Conservation (phyloP, 2,888 invertebrate species). For the Euphydryas editha region DNA sequence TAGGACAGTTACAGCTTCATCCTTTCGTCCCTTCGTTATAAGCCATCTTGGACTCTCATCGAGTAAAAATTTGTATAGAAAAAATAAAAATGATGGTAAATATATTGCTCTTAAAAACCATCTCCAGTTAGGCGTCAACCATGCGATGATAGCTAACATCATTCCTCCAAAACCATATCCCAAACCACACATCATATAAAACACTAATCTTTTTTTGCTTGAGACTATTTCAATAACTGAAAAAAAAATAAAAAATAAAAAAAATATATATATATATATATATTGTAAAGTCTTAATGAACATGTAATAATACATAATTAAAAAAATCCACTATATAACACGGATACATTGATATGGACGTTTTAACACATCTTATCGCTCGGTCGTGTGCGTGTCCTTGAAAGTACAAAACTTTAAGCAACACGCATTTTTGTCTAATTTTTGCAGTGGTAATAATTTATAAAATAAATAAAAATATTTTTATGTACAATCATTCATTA, state of each 20-base stretch:
- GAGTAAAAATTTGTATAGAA: constrained; percentile 86
- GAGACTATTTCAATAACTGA: constrained; percentile 47
- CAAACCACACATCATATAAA: constrained; percentile 54
- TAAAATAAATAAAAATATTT: too few species aligned
- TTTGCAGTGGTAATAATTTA: too few species aligned
- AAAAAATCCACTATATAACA: too few species aligned
- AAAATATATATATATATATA: too few species aligned
- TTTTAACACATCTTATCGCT: too few species aligned
- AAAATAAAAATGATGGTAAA: constrained; percentile 86
- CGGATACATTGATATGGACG: too few species aligned
- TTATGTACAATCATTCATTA: too few species aligned
- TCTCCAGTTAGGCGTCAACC: constrained; percentile 86
- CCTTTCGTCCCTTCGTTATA: constrained; percentile 85
- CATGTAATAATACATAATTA: too few species aligned
- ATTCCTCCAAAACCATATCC: constrained; percentile 61
- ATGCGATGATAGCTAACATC: constrained; percentile 56
- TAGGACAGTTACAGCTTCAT: constrained; percentile 85
- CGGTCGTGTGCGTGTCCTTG: too few species aligned
- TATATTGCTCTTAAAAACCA: constrained; percentile 86
- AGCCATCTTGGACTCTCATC: constrained; percentile 92
- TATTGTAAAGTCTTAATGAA: too few species aligned
- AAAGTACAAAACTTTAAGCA: too few species aligned
- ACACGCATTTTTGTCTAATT: too few species aligned
- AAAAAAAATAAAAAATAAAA: background rate
- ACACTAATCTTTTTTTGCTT: constrained; percentile 61